Conservation (phyloP, 2,797 vertebrate genomes). For the Peromyscus nudipes region DNA sequence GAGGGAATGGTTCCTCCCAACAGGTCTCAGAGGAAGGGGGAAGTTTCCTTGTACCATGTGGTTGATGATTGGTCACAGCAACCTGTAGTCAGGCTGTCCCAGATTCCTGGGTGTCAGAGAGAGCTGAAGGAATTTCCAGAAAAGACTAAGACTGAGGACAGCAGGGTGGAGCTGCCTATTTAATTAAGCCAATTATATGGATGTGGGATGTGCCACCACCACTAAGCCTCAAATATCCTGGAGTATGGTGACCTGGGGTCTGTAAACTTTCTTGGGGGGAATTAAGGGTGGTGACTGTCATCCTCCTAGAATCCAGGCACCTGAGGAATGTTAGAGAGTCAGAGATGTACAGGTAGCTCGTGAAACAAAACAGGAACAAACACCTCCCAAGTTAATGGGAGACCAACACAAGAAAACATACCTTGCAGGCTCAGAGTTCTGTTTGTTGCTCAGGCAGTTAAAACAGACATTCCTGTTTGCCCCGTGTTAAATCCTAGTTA, state of each 20-base stretch:
- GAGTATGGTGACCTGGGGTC: neutral
- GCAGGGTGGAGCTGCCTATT: neutral
- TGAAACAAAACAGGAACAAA: neutral
- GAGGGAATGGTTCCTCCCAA: neutral
- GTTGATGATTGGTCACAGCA: neutral
- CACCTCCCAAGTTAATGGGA: neutral
- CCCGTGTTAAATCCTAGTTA: neutral
- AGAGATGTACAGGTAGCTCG: neutral
- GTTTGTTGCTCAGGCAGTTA: neutral
- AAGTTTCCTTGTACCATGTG: neutral
- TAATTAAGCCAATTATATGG: neutral
- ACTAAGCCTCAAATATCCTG: neutral
- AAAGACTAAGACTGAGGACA: neutral
- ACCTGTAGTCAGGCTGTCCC: neutral
- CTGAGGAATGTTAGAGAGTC: neutral
- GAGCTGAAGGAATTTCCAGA: neutral
- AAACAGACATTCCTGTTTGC: neutral
- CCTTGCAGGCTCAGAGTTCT: neutral
- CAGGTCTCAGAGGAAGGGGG: no score
- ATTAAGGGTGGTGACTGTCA: neutral
- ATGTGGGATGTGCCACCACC: neutral
- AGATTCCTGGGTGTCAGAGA: neutral
- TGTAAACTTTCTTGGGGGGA: neutral
- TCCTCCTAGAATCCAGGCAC: neutral
- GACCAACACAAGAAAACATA: neutral